A percentile compares a stretch with the other conserved stretches of the same genome.
phyloP scores from a whole-genome alignment of 1,140 invertebrate genomes.

The Drosophila ananassae region DNA sequence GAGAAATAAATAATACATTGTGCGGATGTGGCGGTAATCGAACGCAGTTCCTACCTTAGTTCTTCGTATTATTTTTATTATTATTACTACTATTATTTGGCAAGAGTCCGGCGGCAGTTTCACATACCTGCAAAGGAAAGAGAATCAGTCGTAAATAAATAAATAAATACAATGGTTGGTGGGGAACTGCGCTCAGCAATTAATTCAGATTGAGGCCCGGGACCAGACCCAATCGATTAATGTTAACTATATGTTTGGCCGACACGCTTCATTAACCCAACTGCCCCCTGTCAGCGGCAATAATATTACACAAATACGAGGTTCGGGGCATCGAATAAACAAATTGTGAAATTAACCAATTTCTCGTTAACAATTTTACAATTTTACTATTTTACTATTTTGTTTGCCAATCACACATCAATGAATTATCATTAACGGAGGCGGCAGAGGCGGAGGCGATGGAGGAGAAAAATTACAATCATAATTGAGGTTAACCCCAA shows the following conservation, averaged over 20 bases:
- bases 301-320: constrained; percentile 1
- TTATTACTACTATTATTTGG: not conserved
- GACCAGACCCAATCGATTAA: constrained; percentile 26
- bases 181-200: constrained; percentile 24
- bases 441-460: not conserved
- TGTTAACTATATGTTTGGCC: constrained; percentile 47
- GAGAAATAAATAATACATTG: constrained; percentile 7
- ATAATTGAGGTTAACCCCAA: constrained; percentile 42
- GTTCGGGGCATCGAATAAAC: not conserved
- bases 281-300: constrained; percentile 26
- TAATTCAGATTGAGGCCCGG: constrained; percentile 10
- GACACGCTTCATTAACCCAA: constrained; percentile 37
- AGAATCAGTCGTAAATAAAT: constrained; percentile 15
- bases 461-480: constrained; percentile 23
- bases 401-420: constrained; percentile 51
- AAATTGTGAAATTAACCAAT: constrained; percentile 46
- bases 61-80: not conserved
- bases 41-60: constrained; percentile 5
- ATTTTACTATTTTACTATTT: constrained; percentile 50
- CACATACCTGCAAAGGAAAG: constrained; percentile 1
- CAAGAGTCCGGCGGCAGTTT: not conserved
- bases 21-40: constrained; percentile 6
- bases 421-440: constrained; percentile 48
- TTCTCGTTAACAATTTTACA: constrained; percentile 40
- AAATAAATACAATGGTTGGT: constrained; percentile 27